Base-by-base conservation (phyloP, 1,140 invertebrate genomes). In the Euura lappo region DNA sequence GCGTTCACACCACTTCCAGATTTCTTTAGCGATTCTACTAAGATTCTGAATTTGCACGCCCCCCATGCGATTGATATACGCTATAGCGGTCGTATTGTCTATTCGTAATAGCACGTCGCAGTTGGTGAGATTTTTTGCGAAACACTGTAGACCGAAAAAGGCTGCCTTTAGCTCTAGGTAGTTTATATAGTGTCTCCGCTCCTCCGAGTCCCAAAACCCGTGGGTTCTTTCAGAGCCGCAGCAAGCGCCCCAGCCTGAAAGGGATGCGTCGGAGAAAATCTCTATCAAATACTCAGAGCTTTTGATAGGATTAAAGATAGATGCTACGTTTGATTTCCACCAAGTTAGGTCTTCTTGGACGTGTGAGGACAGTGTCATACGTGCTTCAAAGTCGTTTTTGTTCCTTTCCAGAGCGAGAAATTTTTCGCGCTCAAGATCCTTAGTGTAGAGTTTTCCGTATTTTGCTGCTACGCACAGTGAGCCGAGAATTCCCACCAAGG, bases 131-230 rank as follows among this genome's bases (percentile, higher is more conserved):
- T 60, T 69, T 8, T 44, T 72, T n/a, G 71, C 74, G 67, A 74
- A 74, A 70, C 60, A 71, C 68, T 70, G 70, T 70, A 74, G 13
- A 10, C 42, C 73, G 45, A 66, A 72, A 6, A 70, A 45, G 45
- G 73, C 73, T 44, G 69, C 73, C n/a, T 69, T 51, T 71, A 69
- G 65, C 64, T 74, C 73, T 51, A 74, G 69, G 64, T 74, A 67
- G 65, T 74, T 71, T 13, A 72, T 74, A 66, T 74, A 45, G 1
- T 8, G 8, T 45, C 43, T 8, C 43, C 46, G 47, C 64, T 74
- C 73, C 44, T 67, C 66, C 60, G 66, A 6, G 44, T 43, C 68
- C 73, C 73, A 71, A 46, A 45, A 47, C 45, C 73, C 73, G 71
- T 74, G n/a, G 2, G 64, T 70, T 64, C 65, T 51, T 3, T 72